phyloP scores from a whole-genome alignment of 1,140 invertebrate genomes.

The Bombus affinis region DNA sequence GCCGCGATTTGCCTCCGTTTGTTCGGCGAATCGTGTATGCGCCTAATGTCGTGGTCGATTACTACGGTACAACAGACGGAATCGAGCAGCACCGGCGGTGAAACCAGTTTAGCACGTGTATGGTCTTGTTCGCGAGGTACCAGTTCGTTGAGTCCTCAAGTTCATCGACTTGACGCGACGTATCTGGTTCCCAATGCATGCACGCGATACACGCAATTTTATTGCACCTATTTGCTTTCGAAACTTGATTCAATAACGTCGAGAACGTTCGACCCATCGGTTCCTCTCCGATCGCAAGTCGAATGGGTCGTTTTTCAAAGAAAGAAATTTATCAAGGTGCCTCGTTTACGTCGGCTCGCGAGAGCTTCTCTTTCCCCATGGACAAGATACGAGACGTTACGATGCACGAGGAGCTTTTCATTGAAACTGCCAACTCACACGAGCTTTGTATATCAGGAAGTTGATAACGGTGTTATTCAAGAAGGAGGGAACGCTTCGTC shows the following conservation, averaged over 20 bases:
- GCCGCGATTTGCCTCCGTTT: constrained; percentile 64
- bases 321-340: background rate
- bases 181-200: constrained; percentile 42
- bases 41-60: constrained; percentile 63
- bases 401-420: constrained; percentile 2
- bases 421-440: constrained; percentile 10
- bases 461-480: constrained; percentile 29
- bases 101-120: constrained; percentile 65
- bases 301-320: background rate
- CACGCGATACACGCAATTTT: constrained; percentile 27
- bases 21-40: constrained; percentile 47
- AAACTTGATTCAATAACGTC: constrained; percentile 22
- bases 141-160: constrained; percentile 50
- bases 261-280: background rate
- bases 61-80: constrained; percentile 59
- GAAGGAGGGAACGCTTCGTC: background rate
- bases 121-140: constrained; percentile 47
- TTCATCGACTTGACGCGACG: constrained; percentile 55
- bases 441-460: constrained; percentile 20
- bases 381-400: background rate
- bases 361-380: background rate
- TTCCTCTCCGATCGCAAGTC: too few species aligned
- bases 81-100: constrained; percentile 57
- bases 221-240: background rate
- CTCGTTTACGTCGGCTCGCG: background rate